A percentile compares a stretch with the other conserved stretches of the same genome.
Evolutionary conservation across 2,888 invertebrate genomes (phyloP).

Genomic region (Macrophya alboannulata): DNA sequence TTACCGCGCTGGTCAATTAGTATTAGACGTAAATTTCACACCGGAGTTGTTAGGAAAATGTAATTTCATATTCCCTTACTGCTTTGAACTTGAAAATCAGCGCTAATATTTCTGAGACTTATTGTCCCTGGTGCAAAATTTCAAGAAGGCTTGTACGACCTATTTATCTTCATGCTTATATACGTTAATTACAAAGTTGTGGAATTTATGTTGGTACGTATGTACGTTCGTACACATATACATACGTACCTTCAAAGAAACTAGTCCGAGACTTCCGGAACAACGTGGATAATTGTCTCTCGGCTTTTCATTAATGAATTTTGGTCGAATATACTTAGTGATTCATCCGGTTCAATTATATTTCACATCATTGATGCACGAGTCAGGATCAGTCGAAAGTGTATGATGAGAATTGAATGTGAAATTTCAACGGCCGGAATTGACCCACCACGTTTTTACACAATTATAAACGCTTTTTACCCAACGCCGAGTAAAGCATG

Average conservation of each 20-base stretch:
- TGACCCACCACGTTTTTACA: not conserved
- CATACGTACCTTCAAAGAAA: conserved; percentile 16
- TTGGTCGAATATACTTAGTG: not conserved
- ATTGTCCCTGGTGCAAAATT: not conserved
- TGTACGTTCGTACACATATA: no score
- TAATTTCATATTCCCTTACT: not conserved
- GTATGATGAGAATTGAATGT: not conserved
- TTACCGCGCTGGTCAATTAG: not conserved
- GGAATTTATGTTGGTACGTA: conserved; percentile 5
- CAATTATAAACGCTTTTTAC: not conserved
- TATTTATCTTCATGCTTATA: conserved; percentile 17
- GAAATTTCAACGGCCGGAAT: not conserved
- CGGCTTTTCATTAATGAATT: not conserved
- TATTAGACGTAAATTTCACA: conserved; percentile 29
- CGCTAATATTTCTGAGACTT: not conserved
- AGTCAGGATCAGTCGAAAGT: not conserved
- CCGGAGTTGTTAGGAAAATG: not conserved
- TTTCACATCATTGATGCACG: not conserved
- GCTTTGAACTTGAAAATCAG: conserved; percentile 31
- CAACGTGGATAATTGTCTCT: not conserved
- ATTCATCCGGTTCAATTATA: not conserved
- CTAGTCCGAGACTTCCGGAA: conserved; percentile 7
- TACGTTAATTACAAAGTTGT: conserved; percentile 24
- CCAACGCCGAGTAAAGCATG: not conserved
- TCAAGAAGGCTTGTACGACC: not conserved